phyloP scores from a whole-genome alignment of 1,140 invertebrate genomes.

The Orchesella cincta region DNA sequence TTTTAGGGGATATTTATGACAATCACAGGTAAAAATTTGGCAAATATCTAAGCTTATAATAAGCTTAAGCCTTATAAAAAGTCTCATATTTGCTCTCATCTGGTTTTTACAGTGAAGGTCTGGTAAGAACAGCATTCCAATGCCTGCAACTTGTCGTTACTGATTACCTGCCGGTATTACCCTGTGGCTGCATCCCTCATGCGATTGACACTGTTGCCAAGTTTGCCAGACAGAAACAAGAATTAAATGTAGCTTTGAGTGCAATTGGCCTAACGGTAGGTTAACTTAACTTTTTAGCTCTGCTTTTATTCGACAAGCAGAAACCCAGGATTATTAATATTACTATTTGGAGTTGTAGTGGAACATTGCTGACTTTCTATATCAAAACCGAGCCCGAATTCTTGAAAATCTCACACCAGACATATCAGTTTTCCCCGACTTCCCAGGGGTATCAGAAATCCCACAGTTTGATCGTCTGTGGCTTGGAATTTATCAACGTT shows the following conservation, averaged over 20 bases:
- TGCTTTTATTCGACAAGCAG: slow-evolving; percentile 18
- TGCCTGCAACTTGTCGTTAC: slow-evolving; percentile 95
- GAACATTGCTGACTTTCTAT: slow-evolving; percentile 97
- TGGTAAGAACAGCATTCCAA: slow-evolving; percentile 92
- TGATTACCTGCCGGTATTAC: slow-evolving; percentile 87
- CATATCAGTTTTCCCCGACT: slow-evolving; percentile 70
- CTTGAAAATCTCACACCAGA: slow-evolving; percentile 61
- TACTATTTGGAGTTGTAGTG: slow-evolving; percentile 80
- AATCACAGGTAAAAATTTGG: slow-evolving; percentile 75
- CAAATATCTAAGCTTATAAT: slow-evolving; percentile 7
- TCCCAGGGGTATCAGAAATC: slow-evolving; percentile 79
- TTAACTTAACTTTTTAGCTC: slow-evolving; percentile 34
- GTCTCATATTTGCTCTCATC: slow-evolving; percentile 23
- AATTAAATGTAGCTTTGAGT: slow-evolving; percentile 97
- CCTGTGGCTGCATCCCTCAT: slow-evolving; percentile 81
- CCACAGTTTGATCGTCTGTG: slow-evolving; percentile 89
- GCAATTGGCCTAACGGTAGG: slow-evolving; percentile 92
- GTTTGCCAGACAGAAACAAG: slow-evolving; percentile 94
- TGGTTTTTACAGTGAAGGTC: slow-evolving; percentile 70
- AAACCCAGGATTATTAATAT: slow-evolving; percentile 5
- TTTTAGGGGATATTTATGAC: slow-evolving; percentile 90
- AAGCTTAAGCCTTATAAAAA: not conserved
- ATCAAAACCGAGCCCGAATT: slow-evolving; percentile 90
- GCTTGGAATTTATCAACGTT: slow-evolving; percentile 89
- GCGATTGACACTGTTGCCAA: slow-evolving; percentile 93